phyloP scores from a whole-genome alignment of 2,888 invertebrate genomes.

The Apodemia duryi region DNA sequence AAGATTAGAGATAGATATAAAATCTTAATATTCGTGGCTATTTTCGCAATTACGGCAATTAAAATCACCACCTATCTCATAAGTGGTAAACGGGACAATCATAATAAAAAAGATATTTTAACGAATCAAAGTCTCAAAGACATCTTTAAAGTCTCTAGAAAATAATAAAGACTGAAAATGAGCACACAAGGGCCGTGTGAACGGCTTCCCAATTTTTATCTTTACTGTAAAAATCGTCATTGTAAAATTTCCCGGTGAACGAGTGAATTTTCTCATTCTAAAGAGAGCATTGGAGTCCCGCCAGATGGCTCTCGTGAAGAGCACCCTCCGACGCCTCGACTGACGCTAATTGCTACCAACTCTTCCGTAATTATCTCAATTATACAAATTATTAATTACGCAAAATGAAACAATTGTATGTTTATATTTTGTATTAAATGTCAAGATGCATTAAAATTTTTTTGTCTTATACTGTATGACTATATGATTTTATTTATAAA shows the following conservation, averaged over 20 bases:
- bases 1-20: too few species aligned
- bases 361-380: conserved; percentile 66
- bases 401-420: conserved; percentile 37
- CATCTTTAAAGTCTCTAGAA: conserved; percentile 5
- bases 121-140: neutral
- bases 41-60: too few species aligned
- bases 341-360: conserved; percentile 73
- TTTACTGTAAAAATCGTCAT: conserved; percentile 41
- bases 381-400: conserved; percentile 43
- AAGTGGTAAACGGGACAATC: neutral
- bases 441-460: neutral
- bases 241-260: conserved; percentile 46
- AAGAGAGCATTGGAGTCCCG: conserved; percentile 65
- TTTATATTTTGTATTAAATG: conserved; percentile 24
- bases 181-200: conserved; percentile 29
- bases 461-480: too few species aligned
- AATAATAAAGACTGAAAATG: conserved; percentile 19
- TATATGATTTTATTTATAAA: too few species aligned
- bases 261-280: conserved; percentile 49
- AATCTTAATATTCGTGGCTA: too few species aligned
- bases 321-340: conserved; percentile 55
- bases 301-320: conserved; percentile 67
- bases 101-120: neutral
- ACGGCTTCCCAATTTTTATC: conserved; percentile 39
- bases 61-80: too few species aligned